Conservation (phyloP, 37 sponge, comb jelly and placozoan species). For the Chondrosia reniformis region DNA sequence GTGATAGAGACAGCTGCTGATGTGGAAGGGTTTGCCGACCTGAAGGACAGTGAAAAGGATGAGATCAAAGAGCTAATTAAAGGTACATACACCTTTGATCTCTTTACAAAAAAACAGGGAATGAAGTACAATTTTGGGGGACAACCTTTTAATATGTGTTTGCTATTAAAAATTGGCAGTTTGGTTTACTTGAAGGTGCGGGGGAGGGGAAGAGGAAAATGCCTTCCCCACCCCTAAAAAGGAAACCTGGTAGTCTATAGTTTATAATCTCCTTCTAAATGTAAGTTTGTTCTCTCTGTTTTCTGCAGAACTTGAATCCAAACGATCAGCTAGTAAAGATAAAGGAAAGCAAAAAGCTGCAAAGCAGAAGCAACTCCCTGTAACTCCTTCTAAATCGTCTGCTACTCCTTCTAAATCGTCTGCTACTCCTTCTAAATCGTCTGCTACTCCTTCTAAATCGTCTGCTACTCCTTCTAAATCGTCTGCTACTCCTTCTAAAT, state of each 20-base stretch:
- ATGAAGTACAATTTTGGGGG: too few relatives aligned
- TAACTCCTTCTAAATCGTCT: background rate
- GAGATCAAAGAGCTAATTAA: constrained; percentile 74
- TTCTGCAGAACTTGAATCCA: background rate
- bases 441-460: background rate
- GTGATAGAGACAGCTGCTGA: constrained; percentile 92
- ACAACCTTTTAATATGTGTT: too few relatives aligned
- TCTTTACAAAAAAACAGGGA: too few relatives aligned
- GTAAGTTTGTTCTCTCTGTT: background rate
- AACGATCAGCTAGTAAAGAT: background rate
- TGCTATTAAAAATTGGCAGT: too few relatives aligned
- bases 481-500: constrained; percentile 16
- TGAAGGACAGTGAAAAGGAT: constrained; percentile 80
- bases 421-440: background rate
- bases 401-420: constrained; percentile 9
- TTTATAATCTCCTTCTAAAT: too few relatives aligned
- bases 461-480: background rate
- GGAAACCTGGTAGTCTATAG: too few relatives aligned
- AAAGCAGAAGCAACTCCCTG: background rate
- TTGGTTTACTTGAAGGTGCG: too few relatives aligned
- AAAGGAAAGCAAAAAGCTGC: constrained; percentile 17
- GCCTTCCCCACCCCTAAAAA: too few relatives aligned
- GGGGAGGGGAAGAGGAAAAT: too few relatives aligned
- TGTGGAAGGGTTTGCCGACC: constrained; percentile 79
- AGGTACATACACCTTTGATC: constrained; percentile 31